Percentiles rank a stretch among this genome's conserved stretches.
These are phyloP conservation scores for Drosophila birchii DNA, from an alignment of 2,888 invertebrate species.

Conservation along the genomic window DNA sequence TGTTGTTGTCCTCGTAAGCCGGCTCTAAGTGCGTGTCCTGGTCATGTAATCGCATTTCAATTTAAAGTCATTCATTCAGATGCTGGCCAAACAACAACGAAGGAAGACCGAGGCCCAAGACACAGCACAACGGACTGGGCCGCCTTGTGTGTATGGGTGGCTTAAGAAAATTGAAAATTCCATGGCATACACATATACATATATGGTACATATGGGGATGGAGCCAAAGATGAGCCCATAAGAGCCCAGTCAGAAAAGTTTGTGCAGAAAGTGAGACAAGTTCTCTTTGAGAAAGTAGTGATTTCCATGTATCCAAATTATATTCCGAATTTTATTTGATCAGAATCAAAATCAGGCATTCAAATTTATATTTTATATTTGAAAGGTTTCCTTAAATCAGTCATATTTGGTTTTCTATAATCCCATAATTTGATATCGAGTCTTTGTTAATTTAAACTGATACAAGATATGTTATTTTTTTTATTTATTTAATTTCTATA, in stretches of 20 bases:
- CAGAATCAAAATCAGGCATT: too few relatives aligned
- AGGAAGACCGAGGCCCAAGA: conserved; percentile 15
- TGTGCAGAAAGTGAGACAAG: conserved; percentile 4
- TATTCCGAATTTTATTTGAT: not conserved
- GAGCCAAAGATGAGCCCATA: conserved; percentile 3
- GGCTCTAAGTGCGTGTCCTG: conserved; percentile 81
- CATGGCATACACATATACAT: conserved; percentile 38
- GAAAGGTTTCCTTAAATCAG: too few relatives aligned
- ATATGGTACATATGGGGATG: not conserved
- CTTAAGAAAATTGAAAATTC: conserved; percentile 84
- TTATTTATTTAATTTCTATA: too few relatives aligned
- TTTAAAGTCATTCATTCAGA: conserved; percentile 75
- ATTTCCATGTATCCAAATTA: not conserved
- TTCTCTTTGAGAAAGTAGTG: not conserved
- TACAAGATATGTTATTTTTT: too few relatives aligned
- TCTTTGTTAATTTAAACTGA: too few relatives aligned
- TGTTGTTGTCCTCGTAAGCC: conserved; percentile 65
- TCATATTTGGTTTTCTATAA: too few relatives aligned
- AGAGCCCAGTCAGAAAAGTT: conserved; percentile 1
- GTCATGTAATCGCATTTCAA: conserved; percentile 84
- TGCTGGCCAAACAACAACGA: conserved; percentile 33
- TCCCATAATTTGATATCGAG: too few relatives aligned
- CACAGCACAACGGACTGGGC: not conserved
- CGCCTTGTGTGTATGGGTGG: conserved; percentile 19
- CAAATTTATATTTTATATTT: too few relatives aligned